A percentile compares a stretch with the other conserved stretches of the same genome.
Conservation (phyloP, 2,888 invertebrate species). For the Pollenia labialis region DNA sequence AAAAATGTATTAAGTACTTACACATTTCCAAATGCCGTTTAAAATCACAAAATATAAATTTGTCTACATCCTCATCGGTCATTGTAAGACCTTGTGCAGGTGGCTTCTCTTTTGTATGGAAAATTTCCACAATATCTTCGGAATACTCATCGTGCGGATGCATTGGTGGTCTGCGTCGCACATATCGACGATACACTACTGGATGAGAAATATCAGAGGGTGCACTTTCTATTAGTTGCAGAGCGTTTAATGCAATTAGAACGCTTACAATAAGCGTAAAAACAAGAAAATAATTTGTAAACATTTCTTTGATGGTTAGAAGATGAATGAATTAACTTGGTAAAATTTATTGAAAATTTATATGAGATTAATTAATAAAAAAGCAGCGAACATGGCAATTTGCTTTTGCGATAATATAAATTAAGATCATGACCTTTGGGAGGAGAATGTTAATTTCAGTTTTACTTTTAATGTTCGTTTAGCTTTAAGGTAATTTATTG, state of each 20-base stretch:
- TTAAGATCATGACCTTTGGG: conserved; percentile 61
- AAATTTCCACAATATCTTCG: conserved; percentile 77
- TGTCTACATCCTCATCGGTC: conserved; percentile 76
- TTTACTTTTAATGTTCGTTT: background rate
- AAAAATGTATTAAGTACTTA: conserved; percentile 70
- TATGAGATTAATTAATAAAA: conserved; percentile 22
- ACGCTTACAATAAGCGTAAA: conserved; percentile 10
- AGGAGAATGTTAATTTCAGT: background rate
- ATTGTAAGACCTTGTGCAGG: conserved; percentile 57
- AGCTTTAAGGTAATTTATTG: background rate
- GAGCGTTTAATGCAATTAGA: background rate
- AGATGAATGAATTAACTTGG: conserved; percentile 51
- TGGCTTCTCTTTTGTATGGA: conserved; percentile 70
- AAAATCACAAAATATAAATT: conserved; percentile 78
- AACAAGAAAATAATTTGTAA: conserved; percentile 17
- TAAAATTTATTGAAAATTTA: background rate
- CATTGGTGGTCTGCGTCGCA: conserved; percentile 72
- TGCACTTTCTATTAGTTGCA: conserved; percentile 16
- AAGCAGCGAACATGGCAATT: conserved; percentile 2
- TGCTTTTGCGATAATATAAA: conserved; percentile 56
- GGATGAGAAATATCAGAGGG: background rate
- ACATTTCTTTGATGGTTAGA: conserved; percentile 36
- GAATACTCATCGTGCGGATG: conserved; percentile 71
- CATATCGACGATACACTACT: conserved; percentile 74
- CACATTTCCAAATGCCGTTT: conserved; percentile 76